Conservation (phyloP, 1,140 invertebrate genomes). For the Drosophila suzukii region DNA sequence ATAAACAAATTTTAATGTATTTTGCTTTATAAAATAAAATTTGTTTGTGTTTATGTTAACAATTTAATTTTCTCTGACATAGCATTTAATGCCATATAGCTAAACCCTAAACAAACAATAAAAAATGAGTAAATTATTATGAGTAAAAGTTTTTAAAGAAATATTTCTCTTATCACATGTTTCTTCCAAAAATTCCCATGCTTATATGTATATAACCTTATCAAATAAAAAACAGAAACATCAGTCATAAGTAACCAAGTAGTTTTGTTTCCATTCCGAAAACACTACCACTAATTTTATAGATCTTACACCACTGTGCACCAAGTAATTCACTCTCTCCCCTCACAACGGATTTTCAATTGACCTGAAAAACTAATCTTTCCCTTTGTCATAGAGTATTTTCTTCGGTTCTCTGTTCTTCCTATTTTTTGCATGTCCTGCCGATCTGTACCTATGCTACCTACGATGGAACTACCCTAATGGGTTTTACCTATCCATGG, state of each 20-base stretch:
- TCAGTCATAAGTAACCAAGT: no score
- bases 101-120: no score
- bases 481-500: constrained; percentile 43
- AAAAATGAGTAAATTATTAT: no score
- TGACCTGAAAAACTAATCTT: constrained; percentile 24
- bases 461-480: constrained; percentile 44
- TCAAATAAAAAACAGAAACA: not conserved
- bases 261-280: not conserved
- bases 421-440: constrained; percentile 43
- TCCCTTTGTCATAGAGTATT: constrained; percentile 25
- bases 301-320: constrained; percentile 35
- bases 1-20: no score
- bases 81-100: no score
- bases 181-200: not conserved
- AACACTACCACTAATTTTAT: not conserved
- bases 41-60: no score
- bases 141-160: no score
- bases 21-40: no score
- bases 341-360: constrained; percentile 15
- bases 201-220: not conserved
- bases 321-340: constrained; percentile 12
- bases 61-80: no score
- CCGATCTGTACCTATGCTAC: constrained; percentile 40
- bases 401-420: constrained; percentile 29
- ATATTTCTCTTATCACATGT: not conserved